Percentiles rank a stretch among this genome's conserved stretches.
Conservation (phyloP, 1,140 invertebrate genomes). For the Trichoplusia ni region DNA sequence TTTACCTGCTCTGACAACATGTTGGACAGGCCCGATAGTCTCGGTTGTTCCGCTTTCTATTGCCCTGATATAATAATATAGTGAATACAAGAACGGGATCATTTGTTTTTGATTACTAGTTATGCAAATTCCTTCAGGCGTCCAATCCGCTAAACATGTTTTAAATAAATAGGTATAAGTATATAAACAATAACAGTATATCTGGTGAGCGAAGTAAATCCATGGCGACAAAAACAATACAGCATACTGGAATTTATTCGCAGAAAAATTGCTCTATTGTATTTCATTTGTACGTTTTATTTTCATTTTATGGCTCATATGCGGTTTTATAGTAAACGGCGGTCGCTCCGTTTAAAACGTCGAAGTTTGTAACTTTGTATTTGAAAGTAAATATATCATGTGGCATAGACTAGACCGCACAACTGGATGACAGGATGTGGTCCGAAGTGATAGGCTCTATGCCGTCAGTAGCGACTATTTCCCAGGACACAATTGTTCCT, state of each 20-base stretch:
- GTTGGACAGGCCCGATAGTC: slow-evolving; percentile 18
- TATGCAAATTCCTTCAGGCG: too few relatives aligned
- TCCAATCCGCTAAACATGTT: too few relatives aligned
- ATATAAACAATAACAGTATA: too few relatives aligned
- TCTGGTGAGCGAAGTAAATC: too few relatives aligned
- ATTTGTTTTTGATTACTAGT: too few relatives aligned
- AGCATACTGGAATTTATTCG: too few relatives aligned
- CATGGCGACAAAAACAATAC: too few relatives aligned
- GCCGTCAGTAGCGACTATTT: slow-evolving; percentile 32
- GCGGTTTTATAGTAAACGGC: slow-evolving; percentile 1
- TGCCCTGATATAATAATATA: too few relatives aligned
- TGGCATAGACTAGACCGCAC: slow-evolving; percentile 30
- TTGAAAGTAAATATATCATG: slow-evolving; percentile 10
- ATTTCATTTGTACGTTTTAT: slow-evolving; percentile 22
- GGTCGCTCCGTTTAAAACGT: neutral
- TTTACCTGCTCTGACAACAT: slow-evolving; percentile 49
- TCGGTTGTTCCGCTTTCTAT: slow-evolving; percentile 8
- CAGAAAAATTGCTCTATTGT: slow-evolving; percentile 6
- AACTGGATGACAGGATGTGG: slow-evolving; percentile 40
- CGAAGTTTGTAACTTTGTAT: neutral
- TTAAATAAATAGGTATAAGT: too few relatives aligned
- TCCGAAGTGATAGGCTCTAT: slow-evolving; percentile 27
- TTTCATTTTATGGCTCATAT: slow-evolving; percentile 13
- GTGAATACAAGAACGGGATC: too few relatives aligned
- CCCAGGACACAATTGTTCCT: slow-evolving; percentile 19